Evolutionary conservation across 1,140 invertebrate genomes (phyloP).

Genomic region (Drosophila nannoptera): DNA sequence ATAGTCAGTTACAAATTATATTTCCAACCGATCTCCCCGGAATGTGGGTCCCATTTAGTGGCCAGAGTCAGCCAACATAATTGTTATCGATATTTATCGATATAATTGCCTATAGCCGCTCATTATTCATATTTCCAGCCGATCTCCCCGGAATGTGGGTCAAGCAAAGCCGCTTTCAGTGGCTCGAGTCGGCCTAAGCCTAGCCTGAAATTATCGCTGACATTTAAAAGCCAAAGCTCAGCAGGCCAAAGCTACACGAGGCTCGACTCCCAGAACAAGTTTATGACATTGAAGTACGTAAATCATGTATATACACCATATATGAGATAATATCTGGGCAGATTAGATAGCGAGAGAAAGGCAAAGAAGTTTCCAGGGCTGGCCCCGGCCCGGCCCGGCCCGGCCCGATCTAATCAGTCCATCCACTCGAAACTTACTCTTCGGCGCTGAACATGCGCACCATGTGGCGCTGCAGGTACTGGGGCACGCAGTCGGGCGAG

Average conservation of each 20-base stretch:
- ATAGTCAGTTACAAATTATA: too few species aligned
- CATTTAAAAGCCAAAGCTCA: conserved; percentile 1
- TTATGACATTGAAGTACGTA: not conserved
- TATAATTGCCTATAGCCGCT: too few species aligned
- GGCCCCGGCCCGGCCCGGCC: too few species aligned
- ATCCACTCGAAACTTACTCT: conserved; percentile 61
- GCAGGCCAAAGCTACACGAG: not conserved
- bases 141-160: not conserved
- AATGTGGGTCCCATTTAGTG: too few species aligned
- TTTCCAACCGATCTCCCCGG: too few species aligned
- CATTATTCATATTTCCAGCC: too few species aligned
- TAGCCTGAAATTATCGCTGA: not conserved
- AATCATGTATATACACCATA: not conserved
- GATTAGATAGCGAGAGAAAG: not conserved
- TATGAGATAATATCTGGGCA: not conserved
- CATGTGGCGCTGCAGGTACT: conserved; percentile 74
- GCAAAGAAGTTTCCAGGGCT: too few species aligned
- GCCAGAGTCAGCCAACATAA: too few species aligned
- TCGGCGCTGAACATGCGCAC: conserved; percentile 78
- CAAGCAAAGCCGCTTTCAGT: not conserved
- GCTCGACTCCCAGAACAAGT: not conserved
- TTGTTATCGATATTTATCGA: too few species aligned
- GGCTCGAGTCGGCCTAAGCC: not conserved
- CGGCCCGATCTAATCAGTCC: too few species aligned
- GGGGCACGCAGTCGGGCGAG: conserved; percentile 63